Evolutionary conservation across 2,888 invertebrate species (phyloP), one percentile per base, ranked within the genome.

Genomic region (Halictus quadricinctus): DNA sequence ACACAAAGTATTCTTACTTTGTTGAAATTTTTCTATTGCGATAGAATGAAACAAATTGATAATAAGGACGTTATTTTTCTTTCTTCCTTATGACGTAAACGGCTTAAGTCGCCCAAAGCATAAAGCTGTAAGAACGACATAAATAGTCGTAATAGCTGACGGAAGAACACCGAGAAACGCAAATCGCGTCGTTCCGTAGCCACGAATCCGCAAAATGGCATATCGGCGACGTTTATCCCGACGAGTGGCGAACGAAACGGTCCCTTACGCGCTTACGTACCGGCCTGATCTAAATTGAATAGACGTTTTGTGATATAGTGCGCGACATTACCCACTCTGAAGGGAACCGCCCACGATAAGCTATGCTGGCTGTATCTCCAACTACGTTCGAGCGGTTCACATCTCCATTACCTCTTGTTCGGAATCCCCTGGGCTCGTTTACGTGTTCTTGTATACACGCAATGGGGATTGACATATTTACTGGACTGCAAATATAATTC

Each of bases 241-340:
- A 64, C 82, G 66, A 80, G 74, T 76, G 72, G 69, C 72, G 73
- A 80, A 72, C 75, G 74, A 41, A 73, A 70, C 46, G 69, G 48
- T 64, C 72, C 25, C 48, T 69, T 36, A 48, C 79, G 36, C 25
- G 69, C 66, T 21, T 36, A 66, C 76, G 48, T 64, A 15, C 72
- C 18, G 41, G 58, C 89, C 89, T 88, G 89, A 91, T 91, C 90
- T 89, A 91, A 91, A 91, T 91, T 89, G 90, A 91, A 91, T 91
- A 89, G 89, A 88, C 90, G 76, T 84, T 85, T 88, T 78, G 84
- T 80, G 89, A 90, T 86, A 74, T 88, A 88, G 84, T 84, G 82
- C 80, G 77, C 84, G 85, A 88, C 84, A 72, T 85, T 86, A 80
- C 81, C 85, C 79, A 76, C 75, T 80, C 83, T 70, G 85, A 76